phyloP scores from a whole-genome alignment of 2,797 vertebrate genomes.

The Hyperoplus lanceolatus region DNA sequence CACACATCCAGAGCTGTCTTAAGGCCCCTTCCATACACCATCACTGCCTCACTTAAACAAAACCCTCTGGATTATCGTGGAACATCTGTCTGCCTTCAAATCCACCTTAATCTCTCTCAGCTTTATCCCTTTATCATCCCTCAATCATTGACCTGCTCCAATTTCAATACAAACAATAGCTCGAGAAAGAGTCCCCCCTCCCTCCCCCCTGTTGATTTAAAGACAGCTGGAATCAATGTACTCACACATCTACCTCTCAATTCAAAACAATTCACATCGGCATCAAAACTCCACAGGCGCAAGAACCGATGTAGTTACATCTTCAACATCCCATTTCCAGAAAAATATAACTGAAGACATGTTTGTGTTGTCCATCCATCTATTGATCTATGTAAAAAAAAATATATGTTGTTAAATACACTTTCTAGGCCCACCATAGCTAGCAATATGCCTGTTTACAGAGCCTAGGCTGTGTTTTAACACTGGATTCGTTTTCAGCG shows the following conservation, averaged over 20 bases:
- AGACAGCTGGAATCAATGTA: background rate
- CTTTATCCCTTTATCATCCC: slow-evolving; percentile 29
- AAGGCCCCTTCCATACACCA: slow-evolving; percentile 17
- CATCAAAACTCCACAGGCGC: background rate
- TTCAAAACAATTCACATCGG: background rate
- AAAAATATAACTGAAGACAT: background rate
- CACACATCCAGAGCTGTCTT: background rate
- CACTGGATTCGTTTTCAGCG: no score
- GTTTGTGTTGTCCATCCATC: no score
- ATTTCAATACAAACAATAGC: background rate
- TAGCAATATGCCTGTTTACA: no score
- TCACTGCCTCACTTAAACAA: slow-evolving; percentile 37
- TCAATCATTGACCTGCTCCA: slow-evolving; percentile 26
- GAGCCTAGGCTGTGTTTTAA: no score
- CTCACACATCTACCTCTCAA: background rate
- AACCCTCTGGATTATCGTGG: slow-evolving; percentile 57
- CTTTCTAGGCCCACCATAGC: no score
- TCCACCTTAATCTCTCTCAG: slow-evolving; percentile 48
- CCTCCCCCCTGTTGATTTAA: background rate
- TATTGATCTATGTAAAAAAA: no score
- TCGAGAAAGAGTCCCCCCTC: background rate
- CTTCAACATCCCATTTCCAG: background rate
- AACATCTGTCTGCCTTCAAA: slow-evolving; percentile 65
- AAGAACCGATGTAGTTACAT: background rate
- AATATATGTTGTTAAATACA: no score